Conservation (phyloP, 2,797 vertebrate species). For the Otolemur crassicaudatus region DNA sequence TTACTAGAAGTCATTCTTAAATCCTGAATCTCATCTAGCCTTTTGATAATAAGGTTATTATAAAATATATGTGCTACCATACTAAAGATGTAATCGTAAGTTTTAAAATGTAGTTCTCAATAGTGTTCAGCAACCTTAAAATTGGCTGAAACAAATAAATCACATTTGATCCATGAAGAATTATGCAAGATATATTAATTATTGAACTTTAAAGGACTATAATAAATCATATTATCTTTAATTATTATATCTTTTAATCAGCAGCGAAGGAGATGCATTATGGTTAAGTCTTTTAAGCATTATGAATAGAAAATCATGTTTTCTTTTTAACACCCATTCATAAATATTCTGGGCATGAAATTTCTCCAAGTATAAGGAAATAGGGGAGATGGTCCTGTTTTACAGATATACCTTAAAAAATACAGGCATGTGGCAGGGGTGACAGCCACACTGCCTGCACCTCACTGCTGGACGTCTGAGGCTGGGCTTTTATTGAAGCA, state of each 20-base stretch:
- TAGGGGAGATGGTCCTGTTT: neutral
- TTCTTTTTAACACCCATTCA: neutral
- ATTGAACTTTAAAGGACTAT: conserved; percentile 46
- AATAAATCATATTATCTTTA: conserved; percentile 8
- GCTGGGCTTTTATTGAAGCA: neutral
- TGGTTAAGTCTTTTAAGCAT: neutral
- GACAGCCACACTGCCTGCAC: no score
- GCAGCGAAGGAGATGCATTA: neutral
- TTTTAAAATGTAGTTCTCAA: conserved; percentile 57
- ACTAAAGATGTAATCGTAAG: conserved; percentile 50
- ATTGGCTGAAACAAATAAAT: conserved; percentile 68
- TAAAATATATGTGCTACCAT: neutral
- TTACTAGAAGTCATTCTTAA: neutral
- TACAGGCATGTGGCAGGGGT: neutral
- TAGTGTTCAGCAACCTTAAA: conserved; percentile 2
- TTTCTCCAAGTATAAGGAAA: neutral
- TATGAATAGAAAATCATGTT: neutral
- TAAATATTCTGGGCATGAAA: neutral
- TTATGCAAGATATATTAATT: conserved; percentile 54
- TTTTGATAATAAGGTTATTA: conserved; percentile 2
- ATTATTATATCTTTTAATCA: conserved; percentile 23
- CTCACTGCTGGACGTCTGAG: neutral
- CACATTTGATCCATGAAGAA: neutral
- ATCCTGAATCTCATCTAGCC: neutral
- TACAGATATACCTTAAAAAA: neutral